phyloP scores from a whole-genome alignment of 2,888 invertebrate genomes.

The Aquatica leii region DNA sequence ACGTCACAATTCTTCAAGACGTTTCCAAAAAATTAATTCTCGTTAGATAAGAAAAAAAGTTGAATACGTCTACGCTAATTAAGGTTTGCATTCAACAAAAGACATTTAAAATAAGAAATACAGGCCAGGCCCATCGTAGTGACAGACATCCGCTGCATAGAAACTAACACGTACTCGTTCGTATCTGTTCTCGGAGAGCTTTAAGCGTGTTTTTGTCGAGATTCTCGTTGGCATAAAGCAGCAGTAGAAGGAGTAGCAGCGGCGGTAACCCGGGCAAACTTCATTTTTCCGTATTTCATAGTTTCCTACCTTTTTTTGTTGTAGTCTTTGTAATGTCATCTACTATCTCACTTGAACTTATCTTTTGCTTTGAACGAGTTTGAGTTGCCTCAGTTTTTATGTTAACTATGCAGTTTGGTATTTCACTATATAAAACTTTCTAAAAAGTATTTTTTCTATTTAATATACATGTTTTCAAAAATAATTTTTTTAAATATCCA shows the following conservation, averaged over 20 bases:
- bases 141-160: constrained; percentile 25
- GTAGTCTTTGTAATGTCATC: constrained; percentile 41
- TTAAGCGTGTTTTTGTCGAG: constrained; percentile 43
- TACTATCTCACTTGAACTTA: constrained; percentile 38
- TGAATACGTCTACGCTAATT: background rate
- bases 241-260: constrained; percentile 15
- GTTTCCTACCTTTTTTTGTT: constrained; percentile 52
- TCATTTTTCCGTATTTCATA: constrained; percentile 57
- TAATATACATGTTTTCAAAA: no score
- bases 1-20: no score
- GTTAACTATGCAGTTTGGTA: background rate
- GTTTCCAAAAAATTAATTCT: no score
- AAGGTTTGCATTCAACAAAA: background rate
- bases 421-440: no score
- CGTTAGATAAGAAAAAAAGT: no score
- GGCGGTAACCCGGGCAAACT: constrained; percentile 48
- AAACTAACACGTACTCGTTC: constrained; percentile 29
- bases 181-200: constrained; percentile 37
- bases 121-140: constrained; percentile 30
- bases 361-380: constrained; percentile 39
- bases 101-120: constrained; percentile 8
- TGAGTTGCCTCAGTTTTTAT: constrained; percentile 21
- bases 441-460: no score
- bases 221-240: constrained; percentile 39
- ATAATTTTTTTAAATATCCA: no score